phyloP scores from a whole-genome alignment of 2,888 invertebrate species.

The Coecobrya sp. region DNA sequence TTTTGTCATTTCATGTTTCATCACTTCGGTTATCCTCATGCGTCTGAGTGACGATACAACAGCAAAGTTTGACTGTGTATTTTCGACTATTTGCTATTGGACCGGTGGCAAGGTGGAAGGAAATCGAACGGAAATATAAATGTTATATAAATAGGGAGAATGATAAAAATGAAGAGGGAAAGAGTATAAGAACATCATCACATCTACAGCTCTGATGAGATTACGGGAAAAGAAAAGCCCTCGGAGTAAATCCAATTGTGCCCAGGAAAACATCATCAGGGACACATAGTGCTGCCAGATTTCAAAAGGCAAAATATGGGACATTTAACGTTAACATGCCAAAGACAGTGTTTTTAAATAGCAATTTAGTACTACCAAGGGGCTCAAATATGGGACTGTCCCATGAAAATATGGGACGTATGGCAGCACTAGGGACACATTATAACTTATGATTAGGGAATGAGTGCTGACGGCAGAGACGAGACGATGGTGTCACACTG shows the following conservation, averaged over 20 bases:
- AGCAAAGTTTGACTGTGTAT: not conserved
- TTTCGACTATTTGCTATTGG: slow-evolving; percentile 9
- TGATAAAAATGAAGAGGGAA: slow-evolving; percentile 13
- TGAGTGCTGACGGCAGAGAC: slow-evolving; percentile 65
- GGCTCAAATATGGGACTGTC: no score
- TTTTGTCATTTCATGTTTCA: slow-evolving; percentile 14
- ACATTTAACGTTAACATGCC: no score
- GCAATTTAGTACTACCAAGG: no score
- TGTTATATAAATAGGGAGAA: slow-evolving; percentile 6
- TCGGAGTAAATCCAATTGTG: slow-evolving; percentile 78
- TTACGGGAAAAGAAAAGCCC: slow-evolving; percentile 71
- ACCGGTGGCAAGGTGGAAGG: slow-evolving; percentile 17
- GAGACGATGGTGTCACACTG: slow-evolving; percentile 53
- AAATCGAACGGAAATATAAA: slow-evolving; percentile 41
- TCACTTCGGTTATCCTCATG: not conserved
- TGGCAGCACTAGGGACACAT: slow-evolving; percentile 76
- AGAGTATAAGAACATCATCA: slow-evolving; percentile 5
- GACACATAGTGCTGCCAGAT: no score
- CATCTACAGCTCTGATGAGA: slow-evolving; percentile 62
- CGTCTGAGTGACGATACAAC: not conserved
- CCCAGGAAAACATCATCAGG: slow-evolving; percentile 67
- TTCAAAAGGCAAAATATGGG: no score
- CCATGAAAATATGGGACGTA: no score
- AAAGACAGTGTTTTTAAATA: no score
- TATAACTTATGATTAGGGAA: slow-evolving; percentile 81